A percentile compares a stretch with the other conserved stretches of the same genome.
Conservation (phyloP, 2,797 vertebrate genomes). For the Picus viridis region DNA sequence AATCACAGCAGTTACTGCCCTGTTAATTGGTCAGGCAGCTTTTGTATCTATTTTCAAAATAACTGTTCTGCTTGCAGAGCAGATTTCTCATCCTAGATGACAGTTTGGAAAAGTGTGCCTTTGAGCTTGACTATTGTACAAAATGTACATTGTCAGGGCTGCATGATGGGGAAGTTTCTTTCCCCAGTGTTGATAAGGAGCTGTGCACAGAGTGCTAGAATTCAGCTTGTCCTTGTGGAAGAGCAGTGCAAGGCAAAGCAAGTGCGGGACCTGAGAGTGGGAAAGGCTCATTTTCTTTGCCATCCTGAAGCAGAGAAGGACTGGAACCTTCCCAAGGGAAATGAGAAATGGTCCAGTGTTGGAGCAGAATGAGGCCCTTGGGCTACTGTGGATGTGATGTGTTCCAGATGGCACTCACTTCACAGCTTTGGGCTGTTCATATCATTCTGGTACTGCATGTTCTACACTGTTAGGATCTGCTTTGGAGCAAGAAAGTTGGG, state of each 20-base stretch:
- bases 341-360: not conserved
- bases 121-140: not conserved
- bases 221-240: not conserved
- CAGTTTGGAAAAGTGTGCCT: not conserved
- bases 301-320: not conserved
- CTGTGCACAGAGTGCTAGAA: not conserved
- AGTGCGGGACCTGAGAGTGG: not conserved
- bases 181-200: not conserved
- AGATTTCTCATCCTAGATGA: not conserved
- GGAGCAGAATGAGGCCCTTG: not conserved
- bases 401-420: not conserved
- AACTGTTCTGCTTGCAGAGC: not conserved
- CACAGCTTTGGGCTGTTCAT: not conserved
- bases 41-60: not conserved
- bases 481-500: not conserved
- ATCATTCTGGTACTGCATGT: not conserved
- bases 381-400: not conserved
- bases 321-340: not conserved
- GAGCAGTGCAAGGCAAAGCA: not conserved
- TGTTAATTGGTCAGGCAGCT: not conserved
- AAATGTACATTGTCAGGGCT: not conserved
- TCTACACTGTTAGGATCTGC: not conserved
- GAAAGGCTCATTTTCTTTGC: rapidly evolving
- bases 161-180: not conserved
- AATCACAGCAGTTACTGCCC: not conserved